Conservation (phyloP, 2,888 invertebrate species). For the Plutella xylostella region DNA sequence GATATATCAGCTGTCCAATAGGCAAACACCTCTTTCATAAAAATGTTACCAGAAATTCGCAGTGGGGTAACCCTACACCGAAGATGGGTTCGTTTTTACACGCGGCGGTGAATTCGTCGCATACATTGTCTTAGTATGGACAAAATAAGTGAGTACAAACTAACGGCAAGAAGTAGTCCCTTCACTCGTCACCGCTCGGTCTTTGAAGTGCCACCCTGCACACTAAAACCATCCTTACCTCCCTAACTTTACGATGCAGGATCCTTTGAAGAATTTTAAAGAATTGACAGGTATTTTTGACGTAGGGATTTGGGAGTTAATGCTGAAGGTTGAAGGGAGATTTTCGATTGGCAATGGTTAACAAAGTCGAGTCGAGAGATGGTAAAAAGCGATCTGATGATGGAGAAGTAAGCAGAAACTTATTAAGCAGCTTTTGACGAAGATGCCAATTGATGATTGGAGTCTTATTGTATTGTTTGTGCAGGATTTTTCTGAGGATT, state of each 20-base stretch:
- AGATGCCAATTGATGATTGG: slow-evolving; percentile 47
- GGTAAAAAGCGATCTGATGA: slow-evolving; percentile 46
- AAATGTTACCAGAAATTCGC: too few relatives aligned
- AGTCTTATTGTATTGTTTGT: slow-evolving; percentile 32
- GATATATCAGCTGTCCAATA: too few relatives aligned
- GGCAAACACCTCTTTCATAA: too few relatives aligned
- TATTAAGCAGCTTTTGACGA: slow-evolving; percentile 52
- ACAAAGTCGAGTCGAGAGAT: slow-evolving; percentile 15
- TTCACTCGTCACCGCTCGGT: slow-evolving; percentile 29
- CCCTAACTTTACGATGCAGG: too few relatives aligned
- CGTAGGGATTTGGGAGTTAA: background rate
- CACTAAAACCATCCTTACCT: background rate
- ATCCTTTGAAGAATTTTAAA: background rate
- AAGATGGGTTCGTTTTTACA: slow-evolving; percentile 37
- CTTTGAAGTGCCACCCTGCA: slow-evolving; percentile 27
- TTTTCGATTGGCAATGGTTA: slow-evolving; percentile 15
- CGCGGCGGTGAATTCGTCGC: slow-evolving; percentile 43
- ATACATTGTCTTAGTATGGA: slow-evolving; percentile 60
- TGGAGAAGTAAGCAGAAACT: slow-evolving; percentile 54
- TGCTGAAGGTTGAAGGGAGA: slow-evolving; percentile 5
- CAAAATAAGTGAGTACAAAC: slow-evolving; percentile 58
- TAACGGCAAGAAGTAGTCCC: slow-evolving; percentile 44
- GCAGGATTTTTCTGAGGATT: slow-evolving; percentile 19
- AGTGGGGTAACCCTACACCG: slow-evolving; percentile 32
- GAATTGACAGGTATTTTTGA: background rate